Conservation (phyloP, 2,888 invertebrate species). For the Cephus rjabovi region DNA sequence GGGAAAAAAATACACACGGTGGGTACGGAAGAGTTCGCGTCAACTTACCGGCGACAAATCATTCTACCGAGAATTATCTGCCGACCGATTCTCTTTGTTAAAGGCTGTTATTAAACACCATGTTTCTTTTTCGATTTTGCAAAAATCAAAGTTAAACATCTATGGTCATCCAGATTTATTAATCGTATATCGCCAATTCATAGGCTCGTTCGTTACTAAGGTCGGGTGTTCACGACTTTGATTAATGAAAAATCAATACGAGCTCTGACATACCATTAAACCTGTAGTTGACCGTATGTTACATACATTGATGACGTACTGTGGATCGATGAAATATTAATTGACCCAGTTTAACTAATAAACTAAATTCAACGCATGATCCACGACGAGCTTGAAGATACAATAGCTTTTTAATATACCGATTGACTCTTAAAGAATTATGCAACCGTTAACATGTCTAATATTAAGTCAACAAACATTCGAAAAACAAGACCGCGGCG, state of each 20-base stretch:
- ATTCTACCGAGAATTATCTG: conserved; percentile 2
- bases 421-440: not conserved
- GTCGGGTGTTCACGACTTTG: not conserved
- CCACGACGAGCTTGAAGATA: not conserved
- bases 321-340: not conserved
- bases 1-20: not conserved
- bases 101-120: not conserved
- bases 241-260: not conserved
- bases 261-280: not conserved
- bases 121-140: not conserved
- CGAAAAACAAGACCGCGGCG: not conserved
- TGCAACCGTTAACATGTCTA: not conserved
- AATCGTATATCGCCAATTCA: not conserved
- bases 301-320: not conserved
- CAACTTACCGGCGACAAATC: not conserved
- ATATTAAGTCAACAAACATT: not conserved
- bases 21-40: not conserved
- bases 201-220: not conserved
- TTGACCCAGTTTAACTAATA: not conserved
- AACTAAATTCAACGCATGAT: not conserved
- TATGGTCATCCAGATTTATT: not conserved
- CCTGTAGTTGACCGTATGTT: not conserved
- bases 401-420: not conserved
- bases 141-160: not conserved
- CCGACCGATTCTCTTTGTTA: not conserved